These are phyloP conservation scores for Boloria selene DNA, from an alignment of 2,888 invertebrate species.

Conservation along the genomic window DNA sequence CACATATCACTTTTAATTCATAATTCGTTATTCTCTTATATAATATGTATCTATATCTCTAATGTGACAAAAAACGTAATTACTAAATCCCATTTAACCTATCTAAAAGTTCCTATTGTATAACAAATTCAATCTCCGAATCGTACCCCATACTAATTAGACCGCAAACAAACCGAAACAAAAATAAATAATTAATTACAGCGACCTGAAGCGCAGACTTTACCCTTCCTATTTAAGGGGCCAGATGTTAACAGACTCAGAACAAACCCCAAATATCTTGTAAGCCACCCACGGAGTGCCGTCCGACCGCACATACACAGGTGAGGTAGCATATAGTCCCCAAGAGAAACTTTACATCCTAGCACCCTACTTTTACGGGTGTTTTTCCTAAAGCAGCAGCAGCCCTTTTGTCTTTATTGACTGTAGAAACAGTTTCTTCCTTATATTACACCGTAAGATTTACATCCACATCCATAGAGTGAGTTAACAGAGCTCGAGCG, in stretches of 20 bases:
- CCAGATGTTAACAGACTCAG: constrained; percentile 78
- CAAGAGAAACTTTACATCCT: constrained; percentile 42
- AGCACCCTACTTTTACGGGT: constrained; percentile 43
- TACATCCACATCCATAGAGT: constrained; percentile 46
- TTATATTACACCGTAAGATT: constrained; percentile 74
- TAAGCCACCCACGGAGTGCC: constrained; percentile 72
- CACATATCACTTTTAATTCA: no score
- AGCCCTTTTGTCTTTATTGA: constrained; percentile 69
- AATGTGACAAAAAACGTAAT: not conserved
- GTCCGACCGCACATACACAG: constrained; percentile 52
- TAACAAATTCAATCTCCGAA: constrained; percentile 38
- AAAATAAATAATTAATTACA: constrained; percentile 80
- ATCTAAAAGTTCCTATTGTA: constrained; percentile 12
- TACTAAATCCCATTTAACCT: constrained; percentile 11
- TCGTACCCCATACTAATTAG: constrained; percentile 49
- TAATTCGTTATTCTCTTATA: no score
- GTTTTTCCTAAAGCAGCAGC: constrained; percentile 44
- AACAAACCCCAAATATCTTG: constrained; percentile 80
- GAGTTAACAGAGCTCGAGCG: constrained; percentile 24
- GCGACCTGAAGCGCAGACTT: constrained; percentile 61
- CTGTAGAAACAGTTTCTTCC: constrained; percentile 68
- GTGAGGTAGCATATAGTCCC: constrained; percentile 39
- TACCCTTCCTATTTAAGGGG: constrained; percentile 76
- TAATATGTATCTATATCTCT: not conserved
- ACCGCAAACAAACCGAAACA: constrained; percentile 62